Base-by-base conservation (phyloP, 2,888 invertebrate species). In the Thelaira solivaga region DNA sequence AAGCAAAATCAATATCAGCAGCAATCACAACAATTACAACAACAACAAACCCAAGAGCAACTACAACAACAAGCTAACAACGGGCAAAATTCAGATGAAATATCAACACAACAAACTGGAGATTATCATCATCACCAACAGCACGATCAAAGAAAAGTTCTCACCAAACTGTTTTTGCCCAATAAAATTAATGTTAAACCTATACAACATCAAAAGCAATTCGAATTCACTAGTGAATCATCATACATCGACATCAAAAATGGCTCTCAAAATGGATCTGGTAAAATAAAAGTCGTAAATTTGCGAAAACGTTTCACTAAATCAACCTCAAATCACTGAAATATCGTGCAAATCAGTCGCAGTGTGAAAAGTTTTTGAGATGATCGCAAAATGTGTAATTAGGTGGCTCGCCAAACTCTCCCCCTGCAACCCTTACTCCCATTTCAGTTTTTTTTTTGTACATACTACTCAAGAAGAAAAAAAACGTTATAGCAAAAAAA, bases 121-220 rank as follows among this genome's bases (percentile, higher is more conserved):
- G 61, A 67, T 45, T 61, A 73, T 59, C 41, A 67, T 61, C 67
- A 74, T 36, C 18, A 67, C 16, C 73, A 65, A 31, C 59, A 67
- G 49, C 65, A 67, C 8, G 74, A 74, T 61, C 67, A 67, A 31
- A 41, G 74, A 53, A 74, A 74, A 18, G 74, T 61, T 2, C 45
- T 74, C 29, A 67, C 67, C 13, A 74, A 74, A 67, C 29, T 74
- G 4, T 74, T 67, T 61, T 34, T 74, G 22, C 53, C 67, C 2
- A 74, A 74, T 24, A 74, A 74, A 45, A 74, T 74, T 0, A 51
- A 74, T 11, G 36, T 67, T 2, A 61, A 74, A n/a, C 29, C 74
- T 11, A 67, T 24, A n/a, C 67, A 51, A 45, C 24, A 31, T 2
- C 59, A 59, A 29, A 65, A 74, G 34, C 67, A 67, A 43, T 36